A percentile compares a stretch with the other conserved stretches of the same genome.
phyloP scores from a whole-genome alignment of 1,140 invertebrate genomes.

The Drosophila repletoides region DNA sequence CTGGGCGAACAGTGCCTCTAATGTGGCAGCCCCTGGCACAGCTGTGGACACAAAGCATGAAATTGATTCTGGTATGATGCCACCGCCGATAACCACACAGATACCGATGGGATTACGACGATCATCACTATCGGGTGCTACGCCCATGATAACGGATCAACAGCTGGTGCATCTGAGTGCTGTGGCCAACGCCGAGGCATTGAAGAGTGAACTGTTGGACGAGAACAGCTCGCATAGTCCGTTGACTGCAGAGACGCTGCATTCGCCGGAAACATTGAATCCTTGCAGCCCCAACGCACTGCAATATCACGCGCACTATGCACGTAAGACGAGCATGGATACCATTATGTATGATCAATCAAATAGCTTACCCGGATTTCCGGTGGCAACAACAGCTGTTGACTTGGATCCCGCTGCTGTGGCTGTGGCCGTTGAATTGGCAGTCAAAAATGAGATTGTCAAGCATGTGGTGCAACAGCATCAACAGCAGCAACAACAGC shows the following conservation, averaged over 20 bases:
- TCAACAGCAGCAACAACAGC: conserved; percentile 49
- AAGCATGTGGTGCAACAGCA: conserved; percentile 74
- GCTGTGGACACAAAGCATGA: conserved; percentile 82
- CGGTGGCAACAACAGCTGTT: conserved; percentile 48
- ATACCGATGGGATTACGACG: conserved; percentile 84
- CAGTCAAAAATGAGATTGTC: conserved; percentile 84
- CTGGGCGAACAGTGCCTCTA: no score
- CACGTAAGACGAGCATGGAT: conserved; percentile 68
- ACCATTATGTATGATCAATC: conserved; percentile 77
- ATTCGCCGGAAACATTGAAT: conserved; percentile 53
- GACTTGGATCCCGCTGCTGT: conserved; percentile 57
- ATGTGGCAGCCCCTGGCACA: conserved; percentile 6
- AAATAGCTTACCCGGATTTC: conserved; percentile 73
- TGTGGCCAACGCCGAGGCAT: conserved; percentile 80
- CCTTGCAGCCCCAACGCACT: conserved; percentile 59
- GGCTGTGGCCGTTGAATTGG: conserved; percentile 83
- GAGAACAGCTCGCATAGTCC: conserved; percentile 87
- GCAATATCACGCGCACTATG: conserved; percentile 61
- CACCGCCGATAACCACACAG: conserved; percentile 84
- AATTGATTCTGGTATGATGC: conserved; percentile 85
- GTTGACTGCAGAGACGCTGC: conserved; percentile 67
- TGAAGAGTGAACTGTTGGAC: conserved; percentile 89
- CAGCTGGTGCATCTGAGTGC: conserved; percentile 65
- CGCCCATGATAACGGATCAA: conserved; percentile 76
- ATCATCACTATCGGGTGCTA: conserved; percentile 82